Percentiles rank a stretch among this genome's conserved stretches.
Conservation (phyloP, 2,888 invertebrate species). For the Euzophera pinguis region DNA sequence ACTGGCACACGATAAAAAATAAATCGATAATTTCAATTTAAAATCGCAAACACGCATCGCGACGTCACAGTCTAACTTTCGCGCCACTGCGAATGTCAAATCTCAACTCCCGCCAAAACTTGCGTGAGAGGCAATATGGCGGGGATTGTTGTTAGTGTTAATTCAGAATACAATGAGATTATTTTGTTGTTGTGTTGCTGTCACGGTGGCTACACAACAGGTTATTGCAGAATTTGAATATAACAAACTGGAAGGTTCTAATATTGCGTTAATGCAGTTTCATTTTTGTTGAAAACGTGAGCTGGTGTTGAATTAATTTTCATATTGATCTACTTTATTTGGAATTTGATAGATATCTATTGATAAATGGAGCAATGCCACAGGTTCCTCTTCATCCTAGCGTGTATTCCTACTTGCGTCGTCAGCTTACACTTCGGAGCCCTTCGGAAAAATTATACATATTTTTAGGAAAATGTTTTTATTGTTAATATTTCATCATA, state of each 20-base stretch:
- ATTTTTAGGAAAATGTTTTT: too few relatives aligned
- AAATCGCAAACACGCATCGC: not conserved
- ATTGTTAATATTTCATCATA: too few relatives aligned
- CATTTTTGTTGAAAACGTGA: not conserved
- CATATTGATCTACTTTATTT: too few relatives aligned
- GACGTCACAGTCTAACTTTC: conserved; percentile 31
- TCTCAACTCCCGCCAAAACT: conserved; percentile 47
- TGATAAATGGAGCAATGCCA: too few relatives aligned
- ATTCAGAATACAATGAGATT: conserved; percentile 22
- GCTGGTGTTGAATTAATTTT: too few relatives aligned
- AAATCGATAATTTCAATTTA: not conserved
- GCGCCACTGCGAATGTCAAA: conserved; percentile 62
- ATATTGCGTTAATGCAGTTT: not conserved
- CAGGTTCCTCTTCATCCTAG: too few relatives aligned
- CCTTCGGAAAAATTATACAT: too few relatives aligned
- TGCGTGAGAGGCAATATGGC: conserved; percentile 23
- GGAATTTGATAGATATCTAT: too few relatives aligned
- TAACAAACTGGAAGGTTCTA: conserved; percentile 5
- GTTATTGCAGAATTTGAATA: conserved; percentile 10
- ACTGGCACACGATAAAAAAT: not conserved
- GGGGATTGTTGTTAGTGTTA: conserved; percentile 38
- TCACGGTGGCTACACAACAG: conserved; percentile 5
- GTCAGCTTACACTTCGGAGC: too few relatives aligned
- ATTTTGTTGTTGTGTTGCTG: conserved; percentile 17
- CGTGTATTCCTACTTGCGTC: too few relatives aligned